Base-by-base conservation (phyloP, 2,888 invertebrate genomes). In the Mesorhabditis sp. region DNA sequence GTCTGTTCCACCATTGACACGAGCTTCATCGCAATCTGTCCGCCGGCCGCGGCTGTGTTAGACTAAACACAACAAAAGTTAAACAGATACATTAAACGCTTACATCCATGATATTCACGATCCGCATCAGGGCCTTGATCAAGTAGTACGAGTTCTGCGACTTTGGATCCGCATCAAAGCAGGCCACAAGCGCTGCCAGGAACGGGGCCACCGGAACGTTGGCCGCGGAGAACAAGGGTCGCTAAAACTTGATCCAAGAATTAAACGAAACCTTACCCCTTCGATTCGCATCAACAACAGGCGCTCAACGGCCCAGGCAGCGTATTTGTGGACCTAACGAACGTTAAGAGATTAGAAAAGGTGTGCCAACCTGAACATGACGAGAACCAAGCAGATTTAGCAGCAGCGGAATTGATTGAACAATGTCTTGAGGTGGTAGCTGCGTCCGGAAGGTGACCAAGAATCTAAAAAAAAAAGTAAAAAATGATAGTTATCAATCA, bases 61-160 rank as follows among this genome's bases (percentile, higher is more conserved):
- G 77, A 73, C 75, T 75, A 61, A n/a, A 73, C 69, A 45, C 10
- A 45, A 13, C 13, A 50, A 50, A n/a, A 50, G 2, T n/a, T 13
- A 50, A 13, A 50, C 1, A n/a, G 58, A 10, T 50, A n/a, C 44
- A 68, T 13, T n/a, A 62, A 62, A 62, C 42, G 63, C 76, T 61
- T 68, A 81, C 82, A 62, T 84, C 82, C 28, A 83, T 71, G 65
- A 83, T 71, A 67, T 72, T 74, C 69, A 85, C 75, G 41, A 74
- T 71, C 42, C 85, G 72, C 74, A 86, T 80, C 45, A 82, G 85
- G 90, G 92, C 91, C 89, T 95, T 96, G 95, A 98, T 98, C 5
- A 93, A 91, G 86, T 98, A 97, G 87, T 97, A 96, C 87, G 97
- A 97, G 88, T 97, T 95, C 77, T 91, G 90, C 0, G 93, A 92